Conservation (phyloP, 2,113 vertebrate genomes). For the Australoheros scitulus region DNA sequence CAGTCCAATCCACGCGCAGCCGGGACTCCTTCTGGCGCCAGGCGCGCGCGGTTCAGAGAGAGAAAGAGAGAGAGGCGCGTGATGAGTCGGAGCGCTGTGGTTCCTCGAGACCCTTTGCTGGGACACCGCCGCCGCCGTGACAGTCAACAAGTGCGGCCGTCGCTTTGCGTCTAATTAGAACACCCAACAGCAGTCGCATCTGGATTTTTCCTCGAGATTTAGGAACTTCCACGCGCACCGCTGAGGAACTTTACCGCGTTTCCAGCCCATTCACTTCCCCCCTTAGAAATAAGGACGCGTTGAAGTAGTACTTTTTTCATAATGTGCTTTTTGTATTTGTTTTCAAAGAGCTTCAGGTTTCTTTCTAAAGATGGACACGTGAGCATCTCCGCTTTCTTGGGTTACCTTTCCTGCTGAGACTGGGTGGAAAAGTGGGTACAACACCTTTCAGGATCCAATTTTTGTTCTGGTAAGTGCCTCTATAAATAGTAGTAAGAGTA, state of each 20-base stretch:
- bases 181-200: not conserved
- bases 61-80: not conserved
- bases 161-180: not conserved
- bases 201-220: not conserved
- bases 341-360: not conserved
- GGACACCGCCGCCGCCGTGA: not conserved
- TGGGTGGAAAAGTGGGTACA: not conserved
- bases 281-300: not conserved
- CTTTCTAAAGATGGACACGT: not conserved
- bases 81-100: not conserved
- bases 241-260: slow-evolving; percentile 32
- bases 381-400: not conserved
- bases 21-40: slow-evolving; percentile 34
- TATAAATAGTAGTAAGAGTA: not conserved
- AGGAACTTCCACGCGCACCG: slow-evolving; percentile 22
- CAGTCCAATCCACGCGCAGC: slow-evolving; percentile 32
- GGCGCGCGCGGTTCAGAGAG: slow-evolving; percentile 4
- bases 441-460: not conserved
- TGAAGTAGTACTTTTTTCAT: not conserved
- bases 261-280: not conserved
- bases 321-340: not conserved
- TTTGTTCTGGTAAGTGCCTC: not conserved
- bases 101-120: not conserved
- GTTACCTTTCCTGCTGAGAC: not conserved
- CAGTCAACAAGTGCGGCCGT: slow-evolving; percentile 43